Percentiles rank a stretch among this genome's conserved stretches.
These are phyloP conservation scores for Hippopotamyrus pictus DNA, from an alignment of 2,797 vertebrate species.

Conservation along the genomic window DNA sequence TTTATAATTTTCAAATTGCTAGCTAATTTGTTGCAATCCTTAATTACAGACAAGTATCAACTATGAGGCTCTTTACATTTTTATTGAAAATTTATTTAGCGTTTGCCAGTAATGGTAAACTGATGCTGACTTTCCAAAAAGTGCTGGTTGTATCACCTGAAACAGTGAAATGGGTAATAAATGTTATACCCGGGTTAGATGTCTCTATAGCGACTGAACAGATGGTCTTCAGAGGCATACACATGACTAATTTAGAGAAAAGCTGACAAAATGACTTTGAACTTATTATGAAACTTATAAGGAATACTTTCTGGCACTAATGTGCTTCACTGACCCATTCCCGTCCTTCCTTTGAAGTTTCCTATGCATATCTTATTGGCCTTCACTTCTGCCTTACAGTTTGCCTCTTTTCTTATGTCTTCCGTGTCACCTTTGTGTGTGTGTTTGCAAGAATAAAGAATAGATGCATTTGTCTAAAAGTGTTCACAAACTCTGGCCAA, in stretches of 20 bases:
- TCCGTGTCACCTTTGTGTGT: neutral
- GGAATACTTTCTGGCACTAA: slow-evolving; percentile 2
- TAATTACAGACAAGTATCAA: neutral
- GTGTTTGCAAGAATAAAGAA: neutral
- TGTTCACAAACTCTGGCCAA: neutral
- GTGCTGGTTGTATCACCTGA: neutral
- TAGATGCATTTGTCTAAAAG: neutral
- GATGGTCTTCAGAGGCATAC: neutral
- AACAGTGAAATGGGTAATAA: neutral
- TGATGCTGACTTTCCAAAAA: neutral
- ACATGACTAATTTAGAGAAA: neutral
- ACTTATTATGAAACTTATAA: neutral
- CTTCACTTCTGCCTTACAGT: neutral
- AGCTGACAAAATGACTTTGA: slow-evolving; percentile 4
- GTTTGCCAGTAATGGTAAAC: neutral
- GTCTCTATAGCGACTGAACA: neutral
- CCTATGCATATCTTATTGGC: neutral
- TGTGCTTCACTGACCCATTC: neutral
- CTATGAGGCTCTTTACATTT: neutral
- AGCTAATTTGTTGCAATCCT: neutral
- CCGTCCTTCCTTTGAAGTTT: neutral
- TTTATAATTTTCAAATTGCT: neutral
- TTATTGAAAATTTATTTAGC: neutral
- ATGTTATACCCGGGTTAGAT: neutral
- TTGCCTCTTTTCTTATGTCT: neutral